These are phyloP conservation scores for Cinclus mexicanus DNA, from an alignment of 2,113 vertebrate species.

Conservation along the genomic window DNA sequence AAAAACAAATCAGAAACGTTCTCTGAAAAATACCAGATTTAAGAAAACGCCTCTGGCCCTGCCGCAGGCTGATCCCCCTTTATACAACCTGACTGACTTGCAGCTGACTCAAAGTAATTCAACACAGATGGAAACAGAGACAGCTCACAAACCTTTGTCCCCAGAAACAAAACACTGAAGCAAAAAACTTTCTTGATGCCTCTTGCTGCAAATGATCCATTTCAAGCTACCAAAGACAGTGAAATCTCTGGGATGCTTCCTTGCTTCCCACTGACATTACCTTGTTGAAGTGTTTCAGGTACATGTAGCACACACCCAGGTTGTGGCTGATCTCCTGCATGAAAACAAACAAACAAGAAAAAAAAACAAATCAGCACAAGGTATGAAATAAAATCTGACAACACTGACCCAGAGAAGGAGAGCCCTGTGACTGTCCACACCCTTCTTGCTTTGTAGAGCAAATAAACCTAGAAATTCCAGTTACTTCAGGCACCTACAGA, in stretches of 20 bases:
- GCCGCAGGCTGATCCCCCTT: not conserved
- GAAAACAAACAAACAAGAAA: not conserved
- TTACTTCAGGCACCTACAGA: not conserved
- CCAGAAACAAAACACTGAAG: not conserved
- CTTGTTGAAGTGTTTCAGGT: conserved; percentile 91
- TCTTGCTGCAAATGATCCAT: not conserved
- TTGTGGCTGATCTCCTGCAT: conserved; percentile 94
- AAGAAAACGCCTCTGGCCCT: not conserved
- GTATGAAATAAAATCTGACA: not conserved
- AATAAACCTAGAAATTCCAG: not conserved
- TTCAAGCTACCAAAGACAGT: not conserved
- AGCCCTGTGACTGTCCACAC: not conserved
- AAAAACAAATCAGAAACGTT: not conserved
- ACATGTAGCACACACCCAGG: conserved; percentile 92
- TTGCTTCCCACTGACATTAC: conserved; percentile 69
- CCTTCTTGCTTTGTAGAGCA: not conserved
- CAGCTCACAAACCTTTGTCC: not conserved
- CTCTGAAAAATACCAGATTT: not conserved
- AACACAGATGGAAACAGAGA: not conserved
- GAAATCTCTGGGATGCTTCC: not conserved
- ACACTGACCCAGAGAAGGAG: not conserved
- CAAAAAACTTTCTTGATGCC: not conserved
- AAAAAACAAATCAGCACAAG: not conserved
- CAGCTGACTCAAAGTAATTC: not conserved
- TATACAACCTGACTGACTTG: not conserved